Evolutionary conservation across 2,888 invertebrate species (phyloP), one percentile per base, ranked within the genome.

Genomic region (Erpobdella octoculata): DNA sequence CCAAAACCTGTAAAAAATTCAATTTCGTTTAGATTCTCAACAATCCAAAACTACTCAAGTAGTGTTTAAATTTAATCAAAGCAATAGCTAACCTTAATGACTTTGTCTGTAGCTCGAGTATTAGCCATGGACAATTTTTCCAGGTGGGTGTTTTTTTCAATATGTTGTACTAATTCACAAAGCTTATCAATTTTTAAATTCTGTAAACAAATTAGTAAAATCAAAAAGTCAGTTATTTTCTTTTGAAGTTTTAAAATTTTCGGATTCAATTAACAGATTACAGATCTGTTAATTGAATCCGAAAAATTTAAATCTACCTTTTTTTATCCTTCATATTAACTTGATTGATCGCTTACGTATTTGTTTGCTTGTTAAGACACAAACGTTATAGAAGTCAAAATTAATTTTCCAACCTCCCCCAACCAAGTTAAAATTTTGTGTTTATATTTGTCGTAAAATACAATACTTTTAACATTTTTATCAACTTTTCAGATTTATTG

Each of bases 101-200:
- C 89, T 84, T 90, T 89, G 85, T 98, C 98, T 76, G 89, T 89
- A 75, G 97, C 88, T 33, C 92, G 92, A 71, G 93, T 93, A 85
- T 97, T 97, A 78, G 94, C 91, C 82, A 98, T 88, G 78, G 90
- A 91, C 75, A 98, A 86, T 72, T 90, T 90, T 85, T 94, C 92
- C 80, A 98, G 87, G 83, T 92, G 89, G 71, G 93, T 92, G 86
- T 96, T 98, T 76, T 87, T 87, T 81, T 90, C 90, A 79, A 98
- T 85, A 70, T 90, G 92, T 79, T 90, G 89, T 85, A 93, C 92
- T 74, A 98, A 86, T 82, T 89, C 89, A 69, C 68, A 58, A 18
- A 96, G 91, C 83, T 93, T 91, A 85, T 97, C 95, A 83, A 94
- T 91, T 77, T 95, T 93, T 83, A 98, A 91, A 86, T 93, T 93